Conservation (phyloP, 2,797 vertebrate genomes). For the Gallinago nigripennis region DNA sequence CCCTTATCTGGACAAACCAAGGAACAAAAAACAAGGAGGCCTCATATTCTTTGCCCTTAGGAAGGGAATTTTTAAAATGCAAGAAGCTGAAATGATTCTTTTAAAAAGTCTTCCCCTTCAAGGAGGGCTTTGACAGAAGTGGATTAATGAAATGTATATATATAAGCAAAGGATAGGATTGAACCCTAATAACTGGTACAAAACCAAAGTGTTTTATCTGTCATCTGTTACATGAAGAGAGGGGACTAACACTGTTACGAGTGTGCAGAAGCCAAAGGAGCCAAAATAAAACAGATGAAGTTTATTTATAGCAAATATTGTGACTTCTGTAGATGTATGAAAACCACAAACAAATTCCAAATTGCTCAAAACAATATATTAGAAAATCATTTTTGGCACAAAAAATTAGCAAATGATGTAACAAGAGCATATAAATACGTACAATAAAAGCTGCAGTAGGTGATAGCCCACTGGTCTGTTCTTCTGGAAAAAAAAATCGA, state of each 20-base stretch:
- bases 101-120: neutral
- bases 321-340: neutral
- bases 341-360: conserved; percentile 3
- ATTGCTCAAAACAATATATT: neutral
- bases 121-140: neutral
- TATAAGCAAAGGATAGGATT: neutral
- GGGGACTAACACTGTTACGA: neutral
- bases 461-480: neutral
- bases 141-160: neutral
- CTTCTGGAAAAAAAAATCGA: neutral
- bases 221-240: neutral
- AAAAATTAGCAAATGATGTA: neutral
- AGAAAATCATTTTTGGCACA: neutral
- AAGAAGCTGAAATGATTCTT: neutral
- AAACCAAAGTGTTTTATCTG: neutral
- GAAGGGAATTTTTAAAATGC: neutral
- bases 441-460: neutral
- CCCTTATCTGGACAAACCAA: neutral
- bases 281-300: conserved; percentile 21
- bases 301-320: conserved; percentile 34
- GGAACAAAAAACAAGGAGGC: neutral
- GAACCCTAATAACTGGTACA: neutral
- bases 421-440: neutral
- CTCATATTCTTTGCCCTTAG: neutral
- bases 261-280: neutral